These are phyloP conservation scores for Threskiornis aethiopicus DNA, from an alignment of 2,797 vertebrate species.

Conservation along the genomic window DNA sequence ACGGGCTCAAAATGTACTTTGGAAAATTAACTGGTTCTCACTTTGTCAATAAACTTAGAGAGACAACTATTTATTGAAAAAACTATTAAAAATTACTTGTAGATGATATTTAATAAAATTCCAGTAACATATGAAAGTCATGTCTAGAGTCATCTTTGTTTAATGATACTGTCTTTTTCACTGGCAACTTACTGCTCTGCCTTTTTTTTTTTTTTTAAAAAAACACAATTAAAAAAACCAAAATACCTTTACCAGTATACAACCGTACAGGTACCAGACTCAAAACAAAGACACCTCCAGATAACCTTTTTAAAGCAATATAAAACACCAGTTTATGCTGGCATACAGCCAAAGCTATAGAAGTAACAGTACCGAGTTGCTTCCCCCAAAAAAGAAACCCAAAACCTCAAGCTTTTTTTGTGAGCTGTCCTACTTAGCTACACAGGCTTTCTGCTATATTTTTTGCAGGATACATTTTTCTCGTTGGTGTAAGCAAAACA, in stretches of 20 bases:
- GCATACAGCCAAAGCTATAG: not conserved
- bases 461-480: not conserved
- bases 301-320: not conserved
- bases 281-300: not conserved
- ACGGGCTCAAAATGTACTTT: slow-evolving; percentile 67
- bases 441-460: not conserved
- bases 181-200: not conserved
- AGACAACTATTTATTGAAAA: slow-evolving; percentile 70
- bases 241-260: not conserved
- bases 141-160: not conserved
- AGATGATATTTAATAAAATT: slow-evolving; percentile 65
- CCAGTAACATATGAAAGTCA: not conserved
- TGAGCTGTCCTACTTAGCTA: not conserved
- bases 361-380: not conserved
- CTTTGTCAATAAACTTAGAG: slow-evolving; percentile 10
- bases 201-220: accelerated
- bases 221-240: not conserved
- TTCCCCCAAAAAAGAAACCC: not conserved
- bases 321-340: not conserved
- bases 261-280: not conserved
- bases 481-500: not conserved
- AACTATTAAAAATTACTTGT: not conserved
- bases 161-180: not conserved
- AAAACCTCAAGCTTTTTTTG: not conserved
- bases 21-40: not conserved